Percentiles rank a stretch among this genome's conserved stretches.
phyloP scores from a whole-genome alignment of 2,888 invertebrate species.

The Orchesellides sinensis region DNA sequence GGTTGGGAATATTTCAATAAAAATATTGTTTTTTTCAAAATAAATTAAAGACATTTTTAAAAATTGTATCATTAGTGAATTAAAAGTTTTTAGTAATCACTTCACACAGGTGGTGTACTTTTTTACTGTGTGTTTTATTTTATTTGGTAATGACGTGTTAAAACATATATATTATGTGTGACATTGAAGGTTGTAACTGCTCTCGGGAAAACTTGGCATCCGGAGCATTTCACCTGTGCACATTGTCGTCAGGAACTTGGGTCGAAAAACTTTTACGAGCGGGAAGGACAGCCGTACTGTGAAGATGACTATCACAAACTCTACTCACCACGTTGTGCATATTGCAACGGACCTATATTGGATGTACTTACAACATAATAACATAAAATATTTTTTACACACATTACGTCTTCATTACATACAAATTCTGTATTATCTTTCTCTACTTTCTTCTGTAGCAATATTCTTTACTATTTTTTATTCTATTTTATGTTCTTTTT shows the following conservation, averaged over 20 bases:
- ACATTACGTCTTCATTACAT: neutral
- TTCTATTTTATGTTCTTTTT: slow-evolving; percentile 78
- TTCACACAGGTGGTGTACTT: neutral
- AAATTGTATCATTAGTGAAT: too few species aligned
- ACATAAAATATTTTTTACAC: neutral
- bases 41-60: too few species aligned
- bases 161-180: slow-evolving; percentile 20
- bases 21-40: neutral
- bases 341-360: slow-evolving; percentile 98
- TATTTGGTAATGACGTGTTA: neutral
- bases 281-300: slow-evolving; percentile 97
- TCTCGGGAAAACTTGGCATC: slow-evolving; percentile 98
- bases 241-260: slow-evolving; percentile 98
- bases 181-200: slow-evolving; percentile 89
- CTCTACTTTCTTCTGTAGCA: neutral
- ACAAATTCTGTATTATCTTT: neutral
- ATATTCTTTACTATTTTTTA: neutral
- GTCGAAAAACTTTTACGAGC: slow-evolving; percentile 98
- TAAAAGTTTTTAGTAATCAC: neutral
- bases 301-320: slow-evolving; percentile 99
- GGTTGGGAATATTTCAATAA: slow-evolving; percentile 77
- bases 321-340: slow-evolving; percentile 98
- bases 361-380: slow-evolving; percentile 83
- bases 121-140: neutral
- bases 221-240: slow-evolving; percentile 98